Evolutionary conservation across 2,888 invertebrate genomes (phyloP).

Genomic region (Cryptocheilus praepositus): DNA sequence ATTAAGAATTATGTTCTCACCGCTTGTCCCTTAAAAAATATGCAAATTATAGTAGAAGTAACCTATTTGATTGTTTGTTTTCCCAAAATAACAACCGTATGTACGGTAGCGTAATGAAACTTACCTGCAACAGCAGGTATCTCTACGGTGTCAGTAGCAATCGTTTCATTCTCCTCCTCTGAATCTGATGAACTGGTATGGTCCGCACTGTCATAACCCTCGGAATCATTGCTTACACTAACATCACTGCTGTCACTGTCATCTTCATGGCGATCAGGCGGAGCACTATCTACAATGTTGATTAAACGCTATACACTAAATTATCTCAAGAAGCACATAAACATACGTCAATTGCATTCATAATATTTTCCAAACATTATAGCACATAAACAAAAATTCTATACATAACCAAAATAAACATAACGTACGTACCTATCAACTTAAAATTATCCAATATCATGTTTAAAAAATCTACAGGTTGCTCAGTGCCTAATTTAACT

Average conservation of each 20-base stretch:
- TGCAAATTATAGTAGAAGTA: neutral
- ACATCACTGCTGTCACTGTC: neutral
- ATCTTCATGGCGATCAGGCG: neutral
- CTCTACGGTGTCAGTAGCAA: neutral
- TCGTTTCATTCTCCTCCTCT: neutral
- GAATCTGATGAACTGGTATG: neutral
- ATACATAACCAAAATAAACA: neutral
- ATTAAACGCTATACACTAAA: too few relatives aligned
- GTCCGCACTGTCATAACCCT: neutral
- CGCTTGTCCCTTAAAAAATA: neutral
- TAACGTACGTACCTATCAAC: neutral
- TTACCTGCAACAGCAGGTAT: neutral
- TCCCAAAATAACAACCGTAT: neutral
- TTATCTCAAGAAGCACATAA: neutral
- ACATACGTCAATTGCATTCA: too few relatives aligned
- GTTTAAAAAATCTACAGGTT: too few relatives aligned
- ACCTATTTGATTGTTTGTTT: neutral
- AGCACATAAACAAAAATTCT: too few relatives aligned
- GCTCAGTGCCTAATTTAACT: too few relatives aligned
- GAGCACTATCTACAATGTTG: neutral
- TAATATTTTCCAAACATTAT: too few relatives aligned
- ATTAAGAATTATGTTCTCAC: conserved; percentile 18
- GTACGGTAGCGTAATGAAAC: neutral
- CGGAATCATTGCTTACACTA: neutral
- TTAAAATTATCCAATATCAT: neutral